Evolutionary conservation across 2,888 invertebrate genomes (phyloP), one percentile per base, ranked within the genome.

Genomic region (Chaetoderma sp.): DNA sequence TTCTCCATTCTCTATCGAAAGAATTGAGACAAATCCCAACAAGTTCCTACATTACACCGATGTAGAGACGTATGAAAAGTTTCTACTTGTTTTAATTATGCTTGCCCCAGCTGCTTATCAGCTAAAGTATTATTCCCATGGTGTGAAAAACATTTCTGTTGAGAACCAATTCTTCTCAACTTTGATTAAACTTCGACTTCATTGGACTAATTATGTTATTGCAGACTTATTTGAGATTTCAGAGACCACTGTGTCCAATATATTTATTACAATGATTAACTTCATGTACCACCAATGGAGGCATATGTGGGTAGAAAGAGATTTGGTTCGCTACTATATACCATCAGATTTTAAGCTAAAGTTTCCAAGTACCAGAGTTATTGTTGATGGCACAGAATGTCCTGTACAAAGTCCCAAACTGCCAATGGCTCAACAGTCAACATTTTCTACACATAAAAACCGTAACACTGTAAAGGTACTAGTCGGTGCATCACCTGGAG

Each of bases 371-470:
- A 78, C 76, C 4, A 33, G 74, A 32, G 63, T 74, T 1, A 73
- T 74, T 33, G 45, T 75, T 25, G 73, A 77, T 70, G 72, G 75
- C 21, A 75, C 73, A 25, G 75, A 78, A 60, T 72, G 70, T 28
- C 75, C 77, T 21, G 58, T 77, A 4, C 68, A 70, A 49, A 76
- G 70, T 55, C 71, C 74, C 49, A 65, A 66, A 49, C 28, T 56
- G 8, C 68, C 72, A n/a, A 49, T 30, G 5, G 59, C 69, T n/a
- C 75, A 78, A 39, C 74, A 73, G 44, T 47, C 68, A 8, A 76
- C 73, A 36, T 76, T 66, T 57, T 72, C 73, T 0, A 72, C 76
- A 8, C 75, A 75, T 50, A 77, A 75, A 58, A 77, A 78, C 45
- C 57, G 73, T 21, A 77, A 76, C 30, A 76, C 76, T 21, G 63